Percentiles rank a stretch among this genome's conserved stretches.
These are phyloP conservation scores for Cynaeus angustus DNA, from an alignment of 2,888 invertebrate genomes.

Conservation along the genomic window DNA sequence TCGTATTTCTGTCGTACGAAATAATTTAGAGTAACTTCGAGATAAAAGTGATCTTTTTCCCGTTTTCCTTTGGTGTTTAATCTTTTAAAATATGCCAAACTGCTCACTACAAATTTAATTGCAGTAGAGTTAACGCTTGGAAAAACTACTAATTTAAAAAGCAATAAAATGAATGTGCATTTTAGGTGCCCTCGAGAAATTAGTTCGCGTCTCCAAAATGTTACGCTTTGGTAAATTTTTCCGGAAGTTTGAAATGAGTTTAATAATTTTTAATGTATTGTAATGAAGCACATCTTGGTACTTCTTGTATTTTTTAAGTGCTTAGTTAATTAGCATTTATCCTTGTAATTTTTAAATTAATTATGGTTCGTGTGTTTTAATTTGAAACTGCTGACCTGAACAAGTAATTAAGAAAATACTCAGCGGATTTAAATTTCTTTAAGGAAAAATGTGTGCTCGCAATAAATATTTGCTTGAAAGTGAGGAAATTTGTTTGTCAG, in stretches of 20 bases:
- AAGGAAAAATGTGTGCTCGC: too few relatives aligned
- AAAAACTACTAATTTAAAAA: not conserved
- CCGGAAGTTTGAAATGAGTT: not conserved
- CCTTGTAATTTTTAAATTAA: not conserved
- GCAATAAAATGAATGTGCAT: conserved; percentile 9
- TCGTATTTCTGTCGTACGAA: conserved; percentile 3
- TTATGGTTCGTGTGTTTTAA: not conserved
- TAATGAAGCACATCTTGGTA: not conserved
- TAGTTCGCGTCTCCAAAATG: not conserved
- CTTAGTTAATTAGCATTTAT: not conserved
- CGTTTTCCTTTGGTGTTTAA: not conserved
- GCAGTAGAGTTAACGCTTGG: not conserved
- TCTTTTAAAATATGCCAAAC: not conserved
- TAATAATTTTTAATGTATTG: conserved; percentile 2
- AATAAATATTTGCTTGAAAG: too few relatives aligned
- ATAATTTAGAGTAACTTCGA: not conserved
- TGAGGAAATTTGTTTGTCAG: too few relatives aligned
- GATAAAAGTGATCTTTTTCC: not conserved
- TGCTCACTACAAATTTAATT: too few relatives aligned
- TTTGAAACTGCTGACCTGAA: too few relatives aligned
- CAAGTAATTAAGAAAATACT: too few relatives aligned
- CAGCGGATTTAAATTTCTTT: too few relatives aligned
- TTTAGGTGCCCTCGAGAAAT: conserved; percentile 1
- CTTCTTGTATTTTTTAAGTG: not conserved
- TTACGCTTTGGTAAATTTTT: conserved; percentile 6